Percentiles rank a stretch among this genome's conserved stretches.
These are phyloP conservation scores for Melanocharis versteri DNA, from an alignment of 2,113 vertebrate genomes.

Conservation along the genomic window DNA sequence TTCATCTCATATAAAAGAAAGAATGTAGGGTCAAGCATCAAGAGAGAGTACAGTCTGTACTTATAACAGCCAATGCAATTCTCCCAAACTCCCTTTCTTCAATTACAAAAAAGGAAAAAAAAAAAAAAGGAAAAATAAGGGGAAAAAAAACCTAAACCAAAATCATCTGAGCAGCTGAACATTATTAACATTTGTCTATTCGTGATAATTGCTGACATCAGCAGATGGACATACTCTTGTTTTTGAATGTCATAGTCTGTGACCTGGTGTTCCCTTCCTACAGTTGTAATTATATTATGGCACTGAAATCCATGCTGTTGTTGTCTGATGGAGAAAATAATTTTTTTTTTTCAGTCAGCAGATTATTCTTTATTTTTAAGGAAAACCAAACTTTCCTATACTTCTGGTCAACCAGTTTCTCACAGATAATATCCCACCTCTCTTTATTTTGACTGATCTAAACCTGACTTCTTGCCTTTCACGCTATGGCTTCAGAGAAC, in stretches of 20 bases:
- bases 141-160: too few species aligned
- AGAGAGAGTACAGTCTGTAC: conserved; percentile 51
- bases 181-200: conserved; percentile 19
- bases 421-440: background rate
- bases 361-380: background rate
- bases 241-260: conserved; percentile 7
- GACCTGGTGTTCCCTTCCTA: conserved; percentile 1
- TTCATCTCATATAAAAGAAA: conserved; percentile 58
- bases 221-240: conserved; percentile 2
- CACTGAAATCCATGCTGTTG: background rate
- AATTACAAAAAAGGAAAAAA: background rate
- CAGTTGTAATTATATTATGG: background rate
- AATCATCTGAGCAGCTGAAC: background rate
- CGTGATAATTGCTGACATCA: background rate
- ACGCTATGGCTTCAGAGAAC: background rate
- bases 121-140: fast-evolving
- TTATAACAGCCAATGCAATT: background rate
- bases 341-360: background rate
- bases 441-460: background rate
- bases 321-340: background rate
- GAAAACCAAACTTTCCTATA: background rate
- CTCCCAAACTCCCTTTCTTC: background rate
- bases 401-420: background rate
- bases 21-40: conserved; percentile 26
- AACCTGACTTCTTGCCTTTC: background rate